phyloP scores from a whole-genome alignment of 1,140 invertebrate genomes.

The Penaeus chinensis region DNA sequence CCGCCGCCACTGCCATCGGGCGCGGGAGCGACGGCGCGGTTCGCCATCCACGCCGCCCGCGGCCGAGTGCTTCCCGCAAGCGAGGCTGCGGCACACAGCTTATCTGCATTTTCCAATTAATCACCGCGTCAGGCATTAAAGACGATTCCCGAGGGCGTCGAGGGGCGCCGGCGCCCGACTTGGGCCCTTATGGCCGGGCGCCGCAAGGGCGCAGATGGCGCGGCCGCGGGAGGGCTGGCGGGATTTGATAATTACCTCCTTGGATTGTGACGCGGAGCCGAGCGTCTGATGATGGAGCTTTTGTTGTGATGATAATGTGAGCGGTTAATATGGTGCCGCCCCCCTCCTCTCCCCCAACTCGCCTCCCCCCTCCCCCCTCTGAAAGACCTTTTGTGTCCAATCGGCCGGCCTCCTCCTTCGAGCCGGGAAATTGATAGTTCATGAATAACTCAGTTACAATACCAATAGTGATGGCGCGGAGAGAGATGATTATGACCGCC shows the following conservation, averaged over 20 bases:
- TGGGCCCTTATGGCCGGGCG: background rate
- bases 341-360: too few species aligned
- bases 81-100: background rate
- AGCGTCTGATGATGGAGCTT: background rate
- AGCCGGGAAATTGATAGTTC: too few species aligned
- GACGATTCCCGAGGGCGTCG: conserved; percentile 2
- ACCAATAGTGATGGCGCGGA: too few species aligned
- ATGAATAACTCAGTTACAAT: too few species aligned
- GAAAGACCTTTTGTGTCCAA: too few species aligned
- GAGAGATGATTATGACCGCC: too few species aligned
- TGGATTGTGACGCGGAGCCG: conserved; percentile 19
- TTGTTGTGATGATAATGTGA: conserved; percentile 28
- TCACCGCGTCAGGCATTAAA: conserved; percentile 31
- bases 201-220: background rate
- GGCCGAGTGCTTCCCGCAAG: conserved; percentile 3
- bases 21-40: too few species aligned
- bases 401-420: too few species aligned
- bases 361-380: too few species aligned
- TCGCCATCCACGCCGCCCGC: background rate
- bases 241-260: conserved; percentile 12
- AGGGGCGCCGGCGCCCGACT: background rate
- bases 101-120: conserved; percentile 36
- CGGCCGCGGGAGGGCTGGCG: background rate
- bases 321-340: too few species aligned
- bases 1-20: background rate